Conservation (phyloP, 1,140 invertebrate genomes). For the Cydia pomonella region DNA sequence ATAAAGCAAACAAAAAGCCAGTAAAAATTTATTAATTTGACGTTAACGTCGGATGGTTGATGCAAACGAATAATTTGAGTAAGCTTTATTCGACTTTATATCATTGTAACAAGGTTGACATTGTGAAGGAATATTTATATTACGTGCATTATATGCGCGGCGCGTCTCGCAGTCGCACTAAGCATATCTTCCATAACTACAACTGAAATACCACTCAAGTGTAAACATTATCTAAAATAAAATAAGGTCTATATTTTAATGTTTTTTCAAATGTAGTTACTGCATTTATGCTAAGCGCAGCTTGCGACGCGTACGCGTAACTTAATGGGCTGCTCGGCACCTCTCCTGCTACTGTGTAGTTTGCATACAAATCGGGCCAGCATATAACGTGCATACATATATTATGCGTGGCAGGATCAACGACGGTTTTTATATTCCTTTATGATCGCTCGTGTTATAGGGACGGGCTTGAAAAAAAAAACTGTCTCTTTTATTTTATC, state of each 20-base stretch:
- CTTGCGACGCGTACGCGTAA: slow-evolving; percentile 52
- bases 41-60: slow-evolving; percentile 47
- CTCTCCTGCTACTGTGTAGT: slow-evolving; percentile 57
- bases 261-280: background rate
- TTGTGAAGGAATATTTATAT: background rate
- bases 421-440: background rate
- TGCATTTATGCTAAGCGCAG: slow-evolving; percentile 50
- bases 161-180: slow-evolving; percentile 42
- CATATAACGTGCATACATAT: slow-evolving; percentile 41
- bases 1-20: slow-evolving; percentile 24
- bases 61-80: background rate
- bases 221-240: background rate
- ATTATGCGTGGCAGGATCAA: background rate
- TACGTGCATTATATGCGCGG: slow-evolving; percentile 42
- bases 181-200: background rate
- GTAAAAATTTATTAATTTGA: slow-evolving; percentile 53
- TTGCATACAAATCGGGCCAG: slow-evolving; percentile 65
- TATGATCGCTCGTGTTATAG: background rate
- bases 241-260: background rate
- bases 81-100: background rate
- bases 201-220: background rate
- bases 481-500: slow-evolving; percentile 54
- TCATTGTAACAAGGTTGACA: background rate
- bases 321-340: slow-evolving; percentile 69
- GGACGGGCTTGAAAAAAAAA: slow-evolving; percentile 16